A percentile compares a stretch with the other conserved stretches of the same genome.
Conservation (phyloP, 2,888 invertebrate species). For the Danaus chrysippus region DNA sequence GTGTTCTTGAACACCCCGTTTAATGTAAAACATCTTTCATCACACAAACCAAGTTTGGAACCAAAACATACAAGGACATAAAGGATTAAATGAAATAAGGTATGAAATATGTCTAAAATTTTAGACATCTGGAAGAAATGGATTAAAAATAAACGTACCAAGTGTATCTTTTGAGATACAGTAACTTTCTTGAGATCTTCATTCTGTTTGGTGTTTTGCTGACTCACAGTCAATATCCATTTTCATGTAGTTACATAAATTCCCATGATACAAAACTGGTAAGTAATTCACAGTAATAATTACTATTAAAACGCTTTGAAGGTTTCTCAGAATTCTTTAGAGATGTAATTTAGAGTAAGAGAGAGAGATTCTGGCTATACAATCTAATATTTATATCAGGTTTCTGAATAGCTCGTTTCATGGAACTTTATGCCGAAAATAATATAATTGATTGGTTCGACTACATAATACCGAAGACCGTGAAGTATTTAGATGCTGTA, state of each 20-base stretch:
- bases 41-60: slow-evolving; percentile 13
- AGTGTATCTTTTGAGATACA: no score
- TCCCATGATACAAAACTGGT: slow-evolving; percentile 37
- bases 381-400: no score
- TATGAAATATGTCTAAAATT: slow-evolving; percentile 17
- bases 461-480: slow-evolving; percentile 29
- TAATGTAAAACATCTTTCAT: slow-evolving; percentile 39
- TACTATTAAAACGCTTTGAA: no score
- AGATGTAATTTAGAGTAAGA: no score
- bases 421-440: slow-evolving; percentile 33
- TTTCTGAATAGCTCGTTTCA: slow-evolving; percentile 39
- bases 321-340: no score
- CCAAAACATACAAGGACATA: slow-evolving; percentile 28
- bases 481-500: slow-evolving; percentile 42
- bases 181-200: slow-evolving; percentile 20
- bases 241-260: slow-evolving; percentile 22
- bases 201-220: slow-evolving; percentile 21
- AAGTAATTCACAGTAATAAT: slow-evolving; percentile 25
- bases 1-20: slow-evolving; percentile 42
- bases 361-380: no score
- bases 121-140: not conserved
- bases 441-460: slow-evolving; percentile 30
- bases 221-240: slow-evolving; percentile 29
- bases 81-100: slow-evolving; percentile 40
- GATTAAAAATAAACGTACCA: not conserved